phyloP scores from a whole-genome alignment of 2,888 invertebrate genomes.

The Ctena decussata region DNA sequence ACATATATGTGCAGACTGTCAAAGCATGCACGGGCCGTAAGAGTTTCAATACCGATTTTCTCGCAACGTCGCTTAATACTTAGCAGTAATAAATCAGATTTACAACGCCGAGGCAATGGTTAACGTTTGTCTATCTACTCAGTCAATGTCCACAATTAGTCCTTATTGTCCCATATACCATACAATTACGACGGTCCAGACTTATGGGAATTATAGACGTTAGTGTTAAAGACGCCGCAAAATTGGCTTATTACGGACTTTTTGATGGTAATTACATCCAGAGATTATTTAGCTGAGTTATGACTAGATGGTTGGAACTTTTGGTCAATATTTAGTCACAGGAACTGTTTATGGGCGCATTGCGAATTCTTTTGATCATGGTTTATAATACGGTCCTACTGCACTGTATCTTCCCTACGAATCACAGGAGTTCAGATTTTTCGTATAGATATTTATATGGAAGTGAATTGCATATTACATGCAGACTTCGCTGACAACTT shows the following conservation, averaged over 20 bases:
- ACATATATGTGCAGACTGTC: no score
- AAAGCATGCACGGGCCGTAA: no score
- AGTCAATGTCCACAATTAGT: slow-evolving; percentile 22
- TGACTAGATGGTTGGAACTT: not conserved
- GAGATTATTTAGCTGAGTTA: not conserved
- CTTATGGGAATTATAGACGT: not conserved
- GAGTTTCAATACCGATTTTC: no score
- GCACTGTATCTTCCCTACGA: no score
- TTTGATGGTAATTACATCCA: not conserved
- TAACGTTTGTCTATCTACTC: not conserved
- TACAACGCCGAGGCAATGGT: not conserved
- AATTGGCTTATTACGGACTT: slow-evolving; percentile 2
- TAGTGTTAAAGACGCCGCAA: not conserved
- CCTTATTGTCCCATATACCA: not conserved
- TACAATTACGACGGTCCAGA: not conserved
- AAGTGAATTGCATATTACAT: no score
- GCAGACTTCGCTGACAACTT: no score
- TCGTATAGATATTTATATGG: no score
- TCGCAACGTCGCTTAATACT: no score
- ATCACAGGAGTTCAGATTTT: no score
- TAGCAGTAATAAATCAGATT: slow-evolving; percentile 9
- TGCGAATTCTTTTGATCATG: not conserved
- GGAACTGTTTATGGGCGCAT: not conserved
- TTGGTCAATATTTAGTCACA: not conserved
- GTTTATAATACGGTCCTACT: no score